A percentile compares a stretch with the other conserved stretches of the same genome.
phyloP scores from a whole-genome alignment of 1,140 invertebrate genomes.

The Megalonaias nervosa region DNA sequence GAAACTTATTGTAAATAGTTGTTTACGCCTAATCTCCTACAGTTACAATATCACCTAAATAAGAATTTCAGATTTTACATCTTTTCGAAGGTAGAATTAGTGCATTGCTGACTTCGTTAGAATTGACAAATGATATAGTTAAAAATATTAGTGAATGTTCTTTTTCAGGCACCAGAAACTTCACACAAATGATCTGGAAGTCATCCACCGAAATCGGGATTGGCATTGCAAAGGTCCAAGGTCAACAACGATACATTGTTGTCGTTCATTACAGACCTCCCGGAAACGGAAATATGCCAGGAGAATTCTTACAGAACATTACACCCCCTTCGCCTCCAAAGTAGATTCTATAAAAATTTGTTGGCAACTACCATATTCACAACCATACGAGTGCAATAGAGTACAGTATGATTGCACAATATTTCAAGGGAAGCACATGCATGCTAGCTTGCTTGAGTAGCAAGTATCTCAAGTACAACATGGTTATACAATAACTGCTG shows the following conservation, averaged over 20 bases:
- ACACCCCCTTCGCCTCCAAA: conserved; percentile 7
- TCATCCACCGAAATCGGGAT: conserved; percentile 38
- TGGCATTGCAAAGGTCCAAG: conserved; percentile 43
- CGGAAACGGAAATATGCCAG: conserved; percentile 42
- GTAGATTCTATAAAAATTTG: no score
- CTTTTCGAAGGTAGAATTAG: background rate
- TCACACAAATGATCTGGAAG: conserved; percentile 63
- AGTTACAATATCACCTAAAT: background rate
- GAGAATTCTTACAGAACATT: conserved; percentile 47
- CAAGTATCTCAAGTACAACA: no score
- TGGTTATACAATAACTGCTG: no score
- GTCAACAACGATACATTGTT: conserved; percentile 44
- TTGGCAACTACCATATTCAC: no score
- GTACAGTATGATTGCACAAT: no score
- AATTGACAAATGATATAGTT: background rate
- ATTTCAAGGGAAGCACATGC: no score
- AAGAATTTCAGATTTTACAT: background rate
- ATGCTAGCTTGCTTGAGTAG: no score
- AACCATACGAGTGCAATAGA: no score
- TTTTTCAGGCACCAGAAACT: conserved; percentile 36
- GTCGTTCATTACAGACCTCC: conserved; percentile 38
- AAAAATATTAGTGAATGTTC: background rate
- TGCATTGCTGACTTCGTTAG: background rate
- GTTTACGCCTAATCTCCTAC: background rate
- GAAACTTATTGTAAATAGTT: background rate